Base-by-base conservation (phyloP, 2,888 invertebrate species). In the Pantelozetes paolii region DNA sequence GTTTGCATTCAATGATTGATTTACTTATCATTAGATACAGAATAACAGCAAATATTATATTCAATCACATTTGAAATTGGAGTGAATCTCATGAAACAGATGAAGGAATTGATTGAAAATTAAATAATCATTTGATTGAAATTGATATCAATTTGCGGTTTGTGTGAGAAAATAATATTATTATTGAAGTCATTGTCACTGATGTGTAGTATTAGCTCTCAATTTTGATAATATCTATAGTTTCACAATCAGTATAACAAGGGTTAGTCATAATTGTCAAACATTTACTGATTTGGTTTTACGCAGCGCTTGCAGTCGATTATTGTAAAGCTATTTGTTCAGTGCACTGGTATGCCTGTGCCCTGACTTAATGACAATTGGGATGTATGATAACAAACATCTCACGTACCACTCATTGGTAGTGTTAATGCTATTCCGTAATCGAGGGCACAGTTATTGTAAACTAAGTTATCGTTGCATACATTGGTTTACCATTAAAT, bases 271-370 rank as follows among this genome's bases (percentile, higher is more conserved):
- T 54, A 62, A 62, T 36, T 62, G 62, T 36, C 6, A 36, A 32
- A 62, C 62, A 62, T 62, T 36, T 62, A 62, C 9, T 62, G 62
- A 62, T 62, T 54, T 62, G 62, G 36, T 62, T 32, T 62, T 62
- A 32, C 62, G 62, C 62, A 36, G 26, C 32, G 32, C 36, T 32
- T 62, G 59, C 30, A 13, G 59, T 59, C 32, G 59, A 59, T 62
- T 32, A 32, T 6, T n/a, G 62, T 59, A 50, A 45, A n/a, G 50
- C 50, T 50, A 54, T 26, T 54, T 26, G 54, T 23, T 6, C 26
- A 11, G 26, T 54, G 54, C 23, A 11, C 54, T 23, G 26, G 11
- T 54, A 20, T 23, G 54, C 9, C 26, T 26, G 23, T 54, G 26
- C 54, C 26, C 18, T 23, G 54, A 23, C 26, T 54, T 54, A 54